Conservation (phyloP, 2,797 vertebrate genomes). For the Etheostoma nigrum region DNA sequence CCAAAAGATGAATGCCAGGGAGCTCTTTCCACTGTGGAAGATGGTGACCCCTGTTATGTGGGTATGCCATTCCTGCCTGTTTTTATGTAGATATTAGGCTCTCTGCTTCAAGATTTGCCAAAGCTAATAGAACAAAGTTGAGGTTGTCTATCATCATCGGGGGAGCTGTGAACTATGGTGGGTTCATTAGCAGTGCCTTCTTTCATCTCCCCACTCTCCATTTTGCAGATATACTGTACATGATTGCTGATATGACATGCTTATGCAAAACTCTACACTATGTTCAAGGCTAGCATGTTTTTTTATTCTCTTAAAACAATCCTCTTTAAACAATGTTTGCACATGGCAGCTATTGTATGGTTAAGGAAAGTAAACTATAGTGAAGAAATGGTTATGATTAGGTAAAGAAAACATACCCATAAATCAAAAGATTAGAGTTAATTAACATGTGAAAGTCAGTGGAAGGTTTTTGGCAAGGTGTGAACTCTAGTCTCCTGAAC, state of each 20-base stretch:
- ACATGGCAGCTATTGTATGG: neutral
- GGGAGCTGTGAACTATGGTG: neutral
- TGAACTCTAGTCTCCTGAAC: neutral
- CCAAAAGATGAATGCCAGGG: neutral
- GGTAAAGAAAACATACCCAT: neutral
- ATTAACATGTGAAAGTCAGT: neutral
- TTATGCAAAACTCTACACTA: neutral
- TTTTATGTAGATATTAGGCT: constrained; percentile 12
- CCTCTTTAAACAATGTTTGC: neutral
- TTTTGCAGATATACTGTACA: neutral
- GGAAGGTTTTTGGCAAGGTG: neutral
- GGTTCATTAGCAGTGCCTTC: neutral
- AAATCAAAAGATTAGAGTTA: neutral
- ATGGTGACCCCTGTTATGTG: constrained; percentile 9
- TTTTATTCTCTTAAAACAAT: neutral
- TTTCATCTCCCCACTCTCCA: neutral
- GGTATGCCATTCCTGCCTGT: neutral
- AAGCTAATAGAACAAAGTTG: constrained; percentile 3
- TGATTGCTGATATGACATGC: too few relatives aligned
- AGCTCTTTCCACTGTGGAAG: constrained; percentile 17
- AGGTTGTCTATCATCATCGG: neutral
- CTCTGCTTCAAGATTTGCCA: constrained; percentile 8
- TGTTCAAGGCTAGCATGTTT: neutral
- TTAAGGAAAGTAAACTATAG: neutral
- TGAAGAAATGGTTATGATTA: neutral